Base-by-base conservation (phyloP, 2,797 vertebrate genomes). In the Anguilla pacifica region DNA sequence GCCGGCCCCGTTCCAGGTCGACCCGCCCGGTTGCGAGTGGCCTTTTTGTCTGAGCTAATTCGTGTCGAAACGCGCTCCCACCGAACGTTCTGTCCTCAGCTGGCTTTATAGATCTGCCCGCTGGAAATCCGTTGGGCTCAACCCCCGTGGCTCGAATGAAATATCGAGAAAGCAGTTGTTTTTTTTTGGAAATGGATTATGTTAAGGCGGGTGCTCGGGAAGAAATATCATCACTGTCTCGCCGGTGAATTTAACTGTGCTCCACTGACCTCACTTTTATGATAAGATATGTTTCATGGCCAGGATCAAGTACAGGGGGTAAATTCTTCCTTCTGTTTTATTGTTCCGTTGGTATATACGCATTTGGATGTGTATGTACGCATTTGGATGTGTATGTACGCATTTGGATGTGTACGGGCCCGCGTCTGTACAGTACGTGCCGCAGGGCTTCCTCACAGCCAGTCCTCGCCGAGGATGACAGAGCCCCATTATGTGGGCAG, bases 401-500 rank as follows among this genome's bases (percentile, higher is more conserved):
- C 35, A 35, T 35, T 35, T 35, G 35, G 35, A 35, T 35, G 35
- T 35, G 35, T 35, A 35, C 1, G 35, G 49, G 49, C 0, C 0
- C 49, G 49, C 9, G 49, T 51, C 9, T 51, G 49, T 51, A 19
- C 55, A 10, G 55, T 15, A 57, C 9, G 57, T 61, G 57, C 57
- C 15, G 82, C 49, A 55, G 49, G 61, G 61, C 81, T 67, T 72
- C 81, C 46, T 72, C 46, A 53, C 46, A 35, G 61, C 39, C 43
- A 13, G 35, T 84, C 61, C 61, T 6, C 61, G 10, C 77, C 81
- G 31, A 74, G 31, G 59, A 57, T 87, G 39, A 67, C 70, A 86
- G 82, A 35, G 43, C 13, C 53, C 77, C 43, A 81, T 81, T 81
- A 81, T 81, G 43, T 2, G 28, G 51, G 13, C 82, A 83, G 82